Conservation (phyloP, 2,113 vertebrate species). For the Danionella cerebrum region DNA sequence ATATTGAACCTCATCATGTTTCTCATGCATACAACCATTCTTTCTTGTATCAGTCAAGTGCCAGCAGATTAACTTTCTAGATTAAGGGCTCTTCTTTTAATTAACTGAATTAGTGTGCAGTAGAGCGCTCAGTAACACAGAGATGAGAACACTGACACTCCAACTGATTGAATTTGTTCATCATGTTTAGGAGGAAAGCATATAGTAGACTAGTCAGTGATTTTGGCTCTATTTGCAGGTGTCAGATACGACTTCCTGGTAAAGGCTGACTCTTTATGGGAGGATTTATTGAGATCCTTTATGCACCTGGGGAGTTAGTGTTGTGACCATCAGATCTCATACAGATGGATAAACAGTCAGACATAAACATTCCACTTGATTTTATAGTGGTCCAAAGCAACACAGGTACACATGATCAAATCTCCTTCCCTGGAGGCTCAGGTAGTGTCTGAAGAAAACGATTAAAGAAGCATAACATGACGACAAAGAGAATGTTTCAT, state of each 20-base stretch:
- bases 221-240: background rate
- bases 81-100: conserved; percentile 37
- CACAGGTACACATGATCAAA: no score
- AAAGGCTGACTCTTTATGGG: background rate
- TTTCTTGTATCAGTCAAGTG: background rate
- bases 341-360: background rate
- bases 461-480: no score
- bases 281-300: background rate
- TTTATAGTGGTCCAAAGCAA: no score
- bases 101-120: conserved; percentile 19
- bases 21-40: background rate
- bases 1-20: background rate
- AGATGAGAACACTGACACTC: conserved; percentile 17
- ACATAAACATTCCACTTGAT: no score
- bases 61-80: conserved; percentile 29
- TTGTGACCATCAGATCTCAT: background rate
- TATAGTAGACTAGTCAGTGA: background rate
- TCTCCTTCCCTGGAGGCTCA: no score
- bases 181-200: background rate
- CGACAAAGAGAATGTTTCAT: no score
- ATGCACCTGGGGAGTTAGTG: background rate
- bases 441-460: no score
- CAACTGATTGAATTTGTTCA: conserved; percentile 16
- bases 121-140: background rate
- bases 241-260: background rate